phyloP scores from a whole-genome alignment of 2,888 invertebrate genomes.

The Cheilosia pagana region DNA sequence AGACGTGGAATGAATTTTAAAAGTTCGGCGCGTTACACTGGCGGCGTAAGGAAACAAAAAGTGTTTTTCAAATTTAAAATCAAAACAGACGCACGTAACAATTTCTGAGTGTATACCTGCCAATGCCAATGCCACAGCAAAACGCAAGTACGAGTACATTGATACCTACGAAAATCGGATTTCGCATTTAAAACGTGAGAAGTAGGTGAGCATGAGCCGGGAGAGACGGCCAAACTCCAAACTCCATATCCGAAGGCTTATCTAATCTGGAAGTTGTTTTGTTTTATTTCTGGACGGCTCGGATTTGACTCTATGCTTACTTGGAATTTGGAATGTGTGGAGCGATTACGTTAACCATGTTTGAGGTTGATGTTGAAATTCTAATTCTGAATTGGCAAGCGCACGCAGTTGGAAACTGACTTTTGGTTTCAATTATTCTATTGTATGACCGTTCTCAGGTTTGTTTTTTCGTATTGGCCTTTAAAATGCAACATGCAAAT shows the following conservation, averaged over 20 bases:
- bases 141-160: background rate
- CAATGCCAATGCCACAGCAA: conserved; percentile 56
- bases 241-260: background rate
- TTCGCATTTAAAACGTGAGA: conserved; percentile 20
- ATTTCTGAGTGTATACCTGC: conserved; percentile 34
- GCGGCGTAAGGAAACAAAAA: conserved; percentile 17
- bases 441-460: conserved; percentile 35
- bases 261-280: conserved; percentile 4
- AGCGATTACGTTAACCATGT: conserved; percentile 20
- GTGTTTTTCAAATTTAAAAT: conserved; percentile 37
- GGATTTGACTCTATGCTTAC: background rate
- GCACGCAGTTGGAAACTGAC: conserved; percentile 50
- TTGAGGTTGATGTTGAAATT: conserved; percentile 14
- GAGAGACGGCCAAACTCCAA: background rate
- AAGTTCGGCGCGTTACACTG: conserved; percentile 4
- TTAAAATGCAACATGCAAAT: conserved; percentile 42
- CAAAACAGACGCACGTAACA: conserved; percentile 38
- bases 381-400: conserved; percentile 26
- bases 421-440: conserved; percentile 63
- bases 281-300: background rate
- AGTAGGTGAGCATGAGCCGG: conserved; percentile 25
- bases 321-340: conserved; percentile 18
- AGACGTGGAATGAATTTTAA: conserved; percentile 29
- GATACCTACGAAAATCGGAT: conserved; percentile 19
- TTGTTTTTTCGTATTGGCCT: conserved; percentile 41